Base-by-base conservation (phyloP, 2,113 vertebrate species). In the Amblyornis subalaris region DNA sequence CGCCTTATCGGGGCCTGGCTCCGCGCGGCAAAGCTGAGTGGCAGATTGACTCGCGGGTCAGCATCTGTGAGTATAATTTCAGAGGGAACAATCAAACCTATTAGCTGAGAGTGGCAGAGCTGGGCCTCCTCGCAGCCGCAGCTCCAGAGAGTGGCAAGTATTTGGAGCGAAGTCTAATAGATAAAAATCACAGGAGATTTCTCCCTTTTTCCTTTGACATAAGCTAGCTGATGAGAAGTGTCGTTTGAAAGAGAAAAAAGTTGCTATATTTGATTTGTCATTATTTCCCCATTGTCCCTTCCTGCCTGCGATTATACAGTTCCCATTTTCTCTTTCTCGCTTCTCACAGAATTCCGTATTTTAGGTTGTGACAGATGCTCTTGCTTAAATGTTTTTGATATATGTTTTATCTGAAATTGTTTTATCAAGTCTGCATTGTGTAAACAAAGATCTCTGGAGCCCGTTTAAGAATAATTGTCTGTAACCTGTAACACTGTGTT, bases 131-230 rank as follows among this genome's bases (percentile, higher is more conserved):
- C 9, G 16, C 57, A 71, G 75, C 65, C 1, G 0, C 62, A 48
- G 74, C 62, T 95, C 69, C 40, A 6, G 77, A 93, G 67, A 1
- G 0, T 50, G 58, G 61, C 26, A 23, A 72, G 62, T 73, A 83
- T 91, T 83, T 44, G 48, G 69, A 92, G 84, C 58, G 67, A 94
- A 97, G 88, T 58, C 62, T 81, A 94, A 62, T 79, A 94, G 95
- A 81, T 71, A 78, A 81, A 90, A 90, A 77, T 77, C 89, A 87
- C 60, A 9, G 16, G 92, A 93, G 54, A 18, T 23, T 40, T 60
- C 61, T 79, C 19, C 47, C 12, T 55, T 51, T 58, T n/a, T 35
- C 40, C 60, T 92, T 90, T 17, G 29, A 51, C 51, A 70, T 80
- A 82, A 93, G 36, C 40, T 88, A 35, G 51, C 44, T 90, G 85